Conservation (phyloP, 2,797 vertebrate genomes). For the Hydrolagus colliei region DNA sequence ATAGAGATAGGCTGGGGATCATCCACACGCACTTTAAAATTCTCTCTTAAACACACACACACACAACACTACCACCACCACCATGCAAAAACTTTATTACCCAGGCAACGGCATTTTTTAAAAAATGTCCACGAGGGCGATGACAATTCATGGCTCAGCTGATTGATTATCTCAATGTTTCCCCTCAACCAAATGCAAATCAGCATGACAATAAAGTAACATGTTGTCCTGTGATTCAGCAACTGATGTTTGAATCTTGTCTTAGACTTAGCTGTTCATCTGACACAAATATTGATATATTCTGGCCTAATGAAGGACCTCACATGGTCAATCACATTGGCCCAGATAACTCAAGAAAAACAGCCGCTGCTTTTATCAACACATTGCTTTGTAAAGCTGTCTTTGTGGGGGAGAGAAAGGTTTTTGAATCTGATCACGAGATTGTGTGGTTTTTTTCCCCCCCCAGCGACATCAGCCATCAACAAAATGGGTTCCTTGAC, state of each 20-base stretch:
- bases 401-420: too few relatives aligned
- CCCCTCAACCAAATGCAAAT: neutral
- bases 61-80: too few relatives aligned
- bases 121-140: too few relatives aligned
- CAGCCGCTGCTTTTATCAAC: neutral
- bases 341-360: neutral
- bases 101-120: too few relatives aligned
- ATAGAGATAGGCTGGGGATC: too few relatives aligned
- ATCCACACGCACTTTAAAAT: too few relatives aligned
- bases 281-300: neutral
- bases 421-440: too few relatives aligned
- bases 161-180: too few relatives aligned
- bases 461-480: neutral
- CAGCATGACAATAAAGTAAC: neutral
- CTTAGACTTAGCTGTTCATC: neutral
- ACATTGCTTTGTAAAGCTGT: neutral
- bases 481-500: neutral
- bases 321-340: neutral
- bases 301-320: neutral
- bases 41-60: too few relatives aligned
- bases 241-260: neutral
- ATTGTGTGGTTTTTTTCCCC: too few relatives aligned
- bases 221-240: neutral
- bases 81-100: too few relatives aligned
- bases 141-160: too few relatives aligned